phyloP scores from a whole-genome alignment of 2,888 invertebrate species.

The Lypha dubia region DNA sequence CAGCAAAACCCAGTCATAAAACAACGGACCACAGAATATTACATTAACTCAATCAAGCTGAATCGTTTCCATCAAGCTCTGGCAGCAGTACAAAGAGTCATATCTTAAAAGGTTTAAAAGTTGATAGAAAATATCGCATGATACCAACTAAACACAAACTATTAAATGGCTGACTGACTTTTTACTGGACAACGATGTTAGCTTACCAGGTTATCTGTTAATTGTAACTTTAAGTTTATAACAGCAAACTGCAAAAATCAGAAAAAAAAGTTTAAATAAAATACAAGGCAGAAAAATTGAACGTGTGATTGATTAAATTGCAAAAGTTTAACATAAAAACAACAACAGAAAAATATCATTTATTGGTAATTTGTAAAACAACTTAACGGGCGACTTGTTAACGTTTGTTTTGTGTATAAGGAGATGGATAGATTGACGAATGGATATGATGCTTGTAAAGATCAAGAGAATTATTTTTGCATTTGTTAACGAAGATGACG shows the following conservation, averaged over 20 bases:
- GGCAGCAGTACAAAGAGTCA: constrained; percentile 6
- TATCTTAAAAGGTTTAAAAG: constrained; percentile 51
- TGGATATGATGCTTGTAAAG: constrained; percentile 8
- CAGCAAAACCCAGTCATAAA: neutral
- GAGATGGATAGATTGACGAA: constrained; percentile 21
- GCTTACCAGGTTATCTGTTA: constrained; percentile 43
- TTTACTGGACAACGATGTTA: constrained; percentile 31
- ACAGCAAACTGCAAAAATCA: neutral
- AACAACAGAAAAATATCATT: constrained; percentile 77
- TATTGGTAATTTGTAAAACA: constrained; percentile 79
- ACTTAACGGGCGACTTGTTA: constrained; percentile 72
- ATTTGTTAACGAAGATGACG: constrained; percentile 34
- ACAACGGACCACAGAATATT: constrained; percentile 43
- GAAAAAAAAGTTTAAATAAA: neutral
- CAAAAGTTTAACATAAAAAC: constrained; percentile 70
- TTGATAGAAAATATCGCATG: constrained; percentile 47
- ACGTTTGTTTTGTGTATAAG: constrained; percentile 55
- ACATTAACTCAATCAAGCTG: constrained; percentile 46
- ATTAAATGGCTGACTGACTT: constrained; percentile 26
- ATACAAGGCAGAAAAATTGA: constrained; percentile 20
- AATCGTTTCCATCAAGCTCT: constrained; percentile 44
- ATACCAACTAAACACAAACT: constrained; percentile 15
- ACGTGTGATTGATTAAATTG: constrained; percentile 80
- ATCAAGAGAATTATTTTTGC: constrained; percentile 48
- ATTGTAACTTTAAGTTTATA: constrained; percentile 21